Percentiles rank a stretch among this genome's conserved stretches.
These are phyloP conservation scores for Liodrosophila aerea DNA, from an alignment of 2,888 invertebrate species.

Conservation along the genomic window DNA sequence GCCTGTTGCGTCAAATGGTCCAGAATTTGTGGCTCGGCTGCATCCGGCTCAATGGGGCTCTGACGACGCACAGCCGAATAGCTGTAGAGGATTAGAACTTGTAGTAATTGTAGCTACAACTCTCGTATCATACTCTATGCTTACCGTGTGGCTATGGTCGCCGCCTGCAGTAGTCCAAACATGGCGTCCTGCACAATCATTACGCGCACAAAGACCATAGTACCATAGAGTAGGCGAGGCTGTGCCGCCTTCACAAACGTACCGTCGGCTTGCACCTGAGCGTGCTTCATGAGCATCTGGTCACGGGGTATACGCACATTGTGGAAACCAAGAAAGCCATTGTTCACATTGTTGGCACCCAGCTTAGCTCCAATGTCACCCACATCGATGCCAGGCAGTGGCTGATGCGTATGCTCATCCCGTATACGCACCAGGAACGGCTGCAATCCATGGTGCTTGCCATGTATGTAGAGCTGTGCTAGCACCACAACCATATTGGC, in stretches of 20 bases:
- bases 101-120: too few species aligned
- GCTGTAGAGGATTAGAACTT: slow-evolving; percentile 50
- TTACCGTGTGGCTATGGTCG: slow-evolving; percentile 93
- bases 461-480: slow-evolving; percentile 93
- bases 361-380: slow-evolving; percentile 97
- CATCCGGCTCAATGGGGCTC: slow-evolving; percentile 89
- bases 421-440: slow-evolving; percentile 95
- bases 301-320: slow-evolving; percentile 93
- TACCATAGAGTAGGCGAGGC: slow-evolving; percentile 91
- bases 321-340: slow-evolving; percentile 94
- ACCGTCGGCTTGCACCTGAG: slow-evolving; percentile 94
- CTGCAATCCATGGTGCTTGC: slow-evolving; percentile 93
- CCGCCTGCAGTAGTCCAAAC: slow-evolving; percentile 90
- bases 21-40: slow-evolving; percentile 92
- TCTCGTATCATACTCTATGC: slow-evolving; percentile 1
- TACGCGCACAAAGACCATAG: slow-evolving; percentile 95
- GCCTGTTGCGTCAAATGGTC: slow-evolving; percentile 97
- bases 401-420: slow-evolving; percentile 92
- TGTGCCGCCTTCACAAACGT: slow-evolving; percentile 91
- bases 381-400: slow-evolving; percentile 92
- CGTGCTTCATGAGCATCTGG: slow-evolving; percentile 96
- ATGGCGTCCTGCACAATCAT: slow-evolving; percentile 90
- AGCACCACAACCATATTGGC: slow-evolving; percentile 95
- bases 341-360: slow-evolving; percentile 94
- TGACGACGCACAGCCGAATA: slow-evolving; percentile 94